Percentiles rank a stretch among this genome's conserved stretches.
Evolutionary conservation across 2,113 vertebrate genomes (phyloP).

Genomic region (Falcunculus frontatus): DNA sequence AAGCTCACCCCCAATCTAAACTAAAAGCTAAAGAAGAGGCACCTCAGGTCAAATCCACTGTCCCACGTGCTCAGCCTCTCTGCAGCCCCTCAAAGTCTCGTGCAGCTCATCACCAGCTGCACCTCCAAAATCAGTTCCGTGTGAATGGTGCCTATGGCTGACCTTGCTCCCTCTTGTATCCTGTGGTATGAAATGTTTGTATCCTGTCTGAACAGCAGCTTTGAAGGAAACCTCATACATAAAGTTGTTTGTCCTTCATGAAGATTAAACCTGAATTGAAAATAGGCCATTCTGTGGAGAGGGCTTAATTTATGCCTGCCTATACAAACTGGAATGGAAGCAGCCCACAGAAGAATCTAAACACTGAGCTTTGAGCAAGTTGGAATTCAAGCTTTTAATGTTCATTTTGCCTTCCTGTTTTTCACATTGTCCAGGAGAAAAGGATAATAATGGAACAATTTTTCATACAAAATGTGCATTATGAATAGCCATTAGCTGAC

Average conservation of each 20-base stretch:
- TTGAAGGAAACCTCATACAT: not conserved
- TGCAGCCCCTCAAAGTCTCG: not conserved
- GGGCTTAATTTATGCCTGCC: not conserved
- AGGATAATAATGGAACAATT: not conserved
- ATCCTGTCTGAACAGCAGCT: not conserved
- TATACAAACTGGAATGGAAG: not conserved
- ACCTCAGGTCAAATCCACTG: not conserved
- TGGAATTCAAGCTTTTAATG: not conserved
- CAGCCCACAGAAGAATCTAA: not conserved
- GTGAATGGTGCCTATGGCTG: not conserved
- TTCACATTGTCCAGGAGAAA: not conserved
- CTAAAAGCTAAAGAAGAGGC: not conserved
- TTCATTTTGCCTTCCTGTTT: not conserved
- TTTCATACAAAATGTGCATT: not conserved
- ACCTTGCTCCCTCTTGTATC: fast-evolving
- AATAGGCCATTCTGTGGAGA: not conserved
- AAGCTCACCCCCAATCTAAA: not conserved
- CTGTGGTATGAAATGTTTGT: not conserved
- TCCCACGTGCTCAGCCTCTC: not conserved
- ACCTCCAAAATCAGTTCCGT: not conserved
- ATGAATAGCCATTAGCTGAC: not conserved
- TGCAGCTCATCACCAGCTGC: not conserved
- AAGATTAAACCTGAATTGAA: not conserved
- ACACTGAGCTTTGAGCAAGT: not conserved
- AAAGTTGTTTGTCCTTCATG: not conserved